Base-by-base conservation (phyloP, 2,888 invertebrate species). In the Agrotis exclamationis region DNA sequence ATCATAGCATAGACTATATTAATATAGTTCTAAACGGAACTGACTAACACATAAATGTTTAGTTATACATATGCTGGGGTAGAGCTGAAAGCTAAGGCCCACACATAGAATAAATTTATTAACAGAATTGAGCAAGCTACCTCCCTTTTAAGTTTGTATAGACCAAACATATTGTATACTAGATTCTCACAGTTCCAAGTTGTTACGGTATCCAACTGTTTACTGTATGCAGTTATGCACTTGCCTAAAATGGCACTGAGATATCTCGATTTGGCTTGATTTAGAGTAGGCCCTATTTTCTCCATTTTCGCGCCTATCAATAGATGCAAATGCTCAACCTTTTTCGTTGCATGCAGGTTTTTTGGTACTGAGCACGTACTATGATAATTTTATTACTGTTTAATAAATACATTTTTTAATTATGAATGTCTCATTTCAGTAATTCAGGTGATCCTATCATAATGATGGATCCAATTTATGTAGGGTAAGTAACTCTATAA, bases 391-490 rank as follows among this genome's bases (percentile, higher is more conserved):
- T 24, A 11, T 28, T 14, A 50, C 14, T 50, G 50, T 11, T 16
- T 66, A 13, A 51, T 39, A 39, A 39, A 39, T 39, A 39, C 39
- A 6, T 39, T 39, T 39, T 39, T 39, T 39, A 39, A 67, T 54
- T 67, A 14, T 63, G 24, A 50, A 63, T 63, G 50, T 70, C 62
- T 80, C 51, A 81, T 78, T 78, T 76, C 78, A 78, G 78, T 80
- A 70, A 33, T 80, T 63, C 70, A 45, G 63, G 48, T 4, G 47
- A 76, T 76, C 51, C 70, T 48, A 76, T 81, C 28, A 63, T 78
- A 66, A 48, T 39, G 70, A 78, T 75, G 63, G 68, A 70, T 64
- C 62, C 71, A 33, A 70, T 81, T 48, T n/a, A 59, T 59, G 59
- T 63, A 63, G 63, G 63, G 78, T 81, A 70, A 78, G 78, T 78